These are phyloP conservation scores for Rhea americana DNA, from an alignment of 2,113 vertebrate genomes.

Conservation along the genomic window DNA sequence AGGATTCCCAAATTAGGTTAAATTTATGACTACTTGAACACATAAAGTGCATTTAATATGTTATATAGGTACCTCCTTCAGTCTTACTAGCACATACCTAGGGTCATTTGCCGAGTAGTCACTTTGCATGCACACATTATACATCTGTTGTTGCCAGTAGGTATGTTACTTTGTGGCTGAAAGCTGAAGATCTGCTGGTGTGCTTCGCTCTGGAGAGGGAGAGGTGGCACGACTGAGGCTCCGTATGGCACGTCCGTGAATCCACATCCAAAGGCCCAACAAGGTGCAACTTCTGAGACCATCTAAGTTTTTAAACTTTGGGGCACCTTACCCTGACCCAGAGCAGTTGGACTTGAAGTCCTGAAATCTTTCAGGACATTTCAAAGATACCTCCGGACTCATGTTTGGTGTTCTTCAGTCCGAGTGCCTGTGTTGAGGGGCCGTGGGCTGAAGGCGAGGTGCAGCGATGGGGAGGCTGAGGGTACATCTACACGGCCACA, in stretches of 20 bases:
- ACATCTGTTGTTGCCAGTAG: neutral
- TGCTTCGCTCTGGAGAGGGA: neutral
- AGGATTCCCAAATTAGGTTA: neutral
- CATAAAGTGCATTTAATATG: neutral
- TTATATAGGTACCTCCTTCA: neutral
- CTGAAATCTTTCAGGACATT: neutral
- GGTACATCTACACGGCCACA: rapidly evolving
- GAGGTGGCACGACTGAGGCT: neutral
- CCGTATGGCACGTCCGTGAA: neutral
- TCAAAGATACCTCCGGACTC: neutral
- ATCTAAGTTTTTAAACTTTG: neutral
- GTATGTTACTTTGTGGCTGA: neutral
- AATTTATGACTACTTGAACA: neutral
- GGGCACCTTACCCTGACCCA: neutral
- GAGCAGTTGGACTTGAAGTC: neutral
- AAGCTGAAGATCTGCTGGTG: neutral
- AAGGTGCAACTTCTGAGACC: neutral
- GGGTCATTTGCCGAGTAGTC: neutral
- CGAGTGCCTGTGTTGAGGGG: rapidly evolving
- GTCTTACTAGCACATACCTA: neutral
- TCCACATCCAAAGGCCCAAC: rapidly evolving
- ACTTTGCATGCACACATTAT: rapidly evolving
- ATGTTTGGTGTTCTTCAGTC: neutral
- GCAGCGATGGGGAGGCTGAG: neutral
- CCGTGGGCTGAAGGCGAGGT: neutral